A percentile compares a stretch with the other conserved stretches of the same genome.
Conservation (phyloP, 2,888 invertebrate genomes). For the Uloborus plumipes region DNA sequence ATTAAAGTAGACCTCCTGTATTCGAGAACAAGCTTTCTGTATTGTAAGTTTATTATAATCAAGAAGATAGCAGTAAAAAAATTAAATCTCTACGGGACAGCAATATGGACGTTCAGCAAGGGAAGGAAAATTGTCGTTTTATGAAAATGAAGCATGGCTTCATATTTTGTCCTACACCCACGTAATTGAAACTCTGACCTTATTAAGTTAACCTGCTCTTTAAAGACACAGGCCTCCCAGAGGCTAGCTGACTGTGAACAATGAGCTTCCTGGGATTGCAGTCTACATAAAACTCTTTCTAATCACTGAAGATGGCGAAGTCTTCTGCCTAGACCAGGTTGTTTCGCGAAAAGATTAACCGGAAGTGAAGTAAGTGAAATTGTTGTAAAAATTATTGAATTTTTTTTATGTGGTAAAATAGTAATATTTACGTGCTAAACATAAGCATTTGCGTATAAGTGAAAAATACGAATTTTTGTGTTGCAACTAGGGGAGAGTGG, state of each 20-base stretch:
- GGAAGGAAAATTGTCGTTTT: conserved; percentile 18
- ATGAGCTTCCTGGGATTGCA: conserved; percentile 13
- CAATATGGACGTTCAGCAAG: conserved; percentile 6
- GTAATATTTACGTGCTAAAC: too few relatives aligned
- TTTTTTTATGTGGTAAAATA: too few relatives aligned
- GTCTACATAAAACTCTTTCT: conserved; percentile 19
- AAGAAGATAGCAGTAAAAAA: neutral
- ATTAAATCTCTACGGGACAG: conserved; percentile 13
- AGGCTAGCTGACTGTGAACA: conserved; percentile 4
- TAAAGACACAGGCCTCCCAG: conserved; percentile 26
- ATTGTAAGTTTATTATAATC: neutral
- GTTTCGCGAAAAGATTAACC: too few relatives aligned
- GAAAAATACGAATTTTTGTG: too few relatives aligned
- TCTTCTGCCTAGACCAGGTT: too few relatives aligned
- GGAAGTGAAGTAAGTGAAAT: too few relatives aligned
- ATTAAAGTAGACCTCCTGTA: too few relatives aligned
- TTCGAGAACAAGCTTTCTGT: too few relatives aligned
- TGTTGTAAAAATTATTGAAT: too few relatives aligned
- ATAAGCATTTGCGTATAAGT: too few relatives aligned
- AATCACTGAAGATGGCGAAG: too few relatives aligned
- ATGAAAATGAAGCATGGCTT: conserved; percentile 40
- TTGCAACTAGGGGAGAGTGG: too few relatives aligned
- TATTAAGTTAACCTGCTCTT: conserved; percentile 37
- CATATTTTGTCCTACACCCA: conserved; percentile 23
- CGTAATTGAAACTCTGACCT: conserved; percentile 35